Percentiles rank a stretch among this genome's conserved stretches.
phyloP scores from a whole-genome alignment of 2,888 invertebrate species.

The Orthonevra nobilis region DNA sequence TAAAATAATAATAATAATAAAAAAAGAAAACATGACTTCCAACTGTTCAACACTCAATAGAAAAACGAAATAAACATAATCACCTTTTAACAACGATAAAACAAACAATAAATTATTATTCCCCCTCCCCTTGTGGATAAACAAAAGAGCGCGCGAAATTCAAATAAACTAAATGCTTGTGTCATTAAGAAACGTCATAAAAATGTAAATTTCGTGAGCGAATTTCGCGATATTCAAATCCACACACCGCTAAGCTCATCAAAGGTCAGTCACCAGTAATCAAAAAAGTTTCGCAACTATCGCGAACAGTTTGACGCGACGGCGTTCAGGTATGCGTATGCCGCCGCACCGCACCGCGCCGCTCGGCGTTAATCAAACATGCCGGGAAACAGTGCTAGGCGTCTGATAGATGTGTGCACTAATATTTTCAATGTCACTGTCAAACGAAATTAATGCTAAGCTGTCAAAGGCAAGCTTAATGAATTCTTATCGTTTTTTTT shows the following conservation, averaged over 20 bases:
- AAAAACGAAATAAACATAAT: background rate
- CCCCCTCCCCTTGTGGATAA: background rate
- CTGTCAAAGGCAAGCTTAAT: constrained; percentile 12
- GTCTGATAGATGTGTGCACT: constrained; percentile 10
- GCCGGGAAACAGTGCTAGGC: no score
- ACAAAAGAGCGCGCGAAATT: background rate
- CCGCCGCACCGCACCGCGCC: no score
- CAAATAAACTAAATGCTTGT: constrained; percentile 8
- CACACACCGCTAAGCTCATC: no score
- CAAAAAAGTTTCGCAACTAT: constrained; percentile 5
- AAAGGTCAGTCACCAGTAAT: constrained; percentile 28
- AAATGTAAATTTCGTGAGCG: constrained; percentile 28
- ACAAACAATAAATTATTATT: background rate
- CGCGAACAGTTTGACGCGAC: no score
- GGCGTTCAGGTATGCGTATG: no score
- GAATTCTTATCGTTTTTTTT: constrained; percentile 13
- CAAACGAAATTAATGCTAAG: constrained; percentile 23
- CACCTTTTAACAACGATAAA: background rate
- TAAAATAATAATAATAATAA: no score
- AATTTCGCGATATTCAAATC: background rate
- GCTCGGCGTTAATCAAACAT: no score
- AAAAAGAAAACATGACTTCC: no score
- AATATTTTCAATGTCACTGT: constrained; percentile 32
- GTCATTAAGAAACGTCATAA: constrained; percentile 24
- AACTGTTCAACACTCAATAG: constrained; percentile 2